These are phyloP conservation scores for Tipula unca DNA, from an alignment of 2,888 invertebrate genomes.

Conservation along the genomic window DNA sequence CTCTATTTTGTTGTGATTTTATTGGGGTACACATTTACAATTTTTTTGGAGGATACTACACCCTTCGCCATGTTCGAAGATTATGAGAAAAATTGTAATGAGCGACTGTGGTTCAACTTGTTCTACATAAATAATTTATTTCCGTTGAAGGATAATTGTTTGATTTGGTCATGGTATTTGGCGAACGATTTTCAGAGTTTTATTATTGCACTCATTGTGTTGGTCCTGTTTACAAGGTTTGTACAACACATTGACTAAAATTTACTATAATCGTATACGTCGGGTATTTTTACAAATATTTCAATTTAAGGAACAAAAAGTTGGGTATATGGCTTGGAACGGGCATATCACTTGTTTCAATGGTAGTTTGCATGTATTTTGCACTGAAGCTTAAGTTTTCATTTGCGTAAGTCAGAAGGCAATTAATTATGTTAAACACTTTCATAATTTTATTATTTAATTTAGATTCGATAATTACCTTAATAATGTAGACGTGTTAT, in stretches of 20 bases:
- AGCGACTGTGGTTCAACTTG: neutral
- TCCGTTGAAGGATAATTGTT: neutral
- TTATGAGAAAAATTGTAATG: conserved; percentile 23
- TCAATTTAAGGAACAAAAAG: neutral
- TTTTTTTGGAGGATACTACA: conserved; percentile 25
- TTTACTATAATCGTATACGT: neutral
- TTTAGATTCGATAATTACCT: conserved; percentile 23
- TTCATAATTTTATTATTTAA: conserved; percentile 17
- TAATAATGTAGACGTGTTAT: conserved; percentile 29
- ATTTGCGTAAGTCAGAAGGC: neutral
- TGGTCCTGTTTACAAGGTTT: neutral
- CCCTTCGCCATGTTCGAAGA: conserved; percentile 24
- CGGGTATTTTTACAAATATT: neutral
- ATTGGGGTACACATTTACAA: conserved; percentile 22
- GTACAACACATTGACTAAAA: neutral
- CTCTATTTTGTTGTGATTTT: conserved; percentile 23
- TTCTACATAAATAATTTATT: neutral
- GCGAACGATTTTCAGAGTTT: neutral
- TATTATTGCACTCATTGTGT: neutral
- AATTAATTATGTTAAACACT: neutral
- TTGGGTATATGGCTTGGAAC: neutral
- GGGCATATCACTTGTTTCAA: neutral
- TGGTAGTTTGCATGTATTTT: neutral
- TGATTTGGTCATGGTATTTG: neutral
- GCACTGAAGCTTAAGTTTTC: neutral